These are phyloP conservation scores for Homarus gammarus DNA, from an alignment of 2,888 invertebrate species.

Conservation along the genomic window DNA sequence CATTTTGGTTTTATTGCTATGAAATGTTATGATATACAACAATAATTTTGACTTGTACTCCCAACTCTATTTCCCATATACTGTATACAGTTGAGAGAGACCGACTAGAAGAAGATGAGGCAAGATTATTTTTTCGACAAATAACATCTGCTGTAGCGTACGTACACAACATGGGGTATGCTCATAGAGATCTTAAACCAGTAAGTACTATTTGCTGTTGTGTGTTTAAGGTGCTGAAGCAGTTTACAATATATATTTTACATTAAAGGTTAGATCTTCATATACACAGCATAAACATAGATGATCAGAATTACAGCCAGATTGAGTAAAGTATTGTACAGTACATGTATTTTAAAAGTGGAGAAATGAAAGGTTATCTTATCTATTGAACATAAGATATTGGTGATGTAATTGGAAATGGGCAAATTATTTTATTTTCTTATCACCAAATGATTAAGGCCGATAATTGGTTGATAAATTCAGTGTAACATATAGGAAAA, in stretches of 20 bases:
- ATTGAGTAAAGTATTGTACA: too few species aligned
- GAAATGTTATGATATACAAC: neutral
- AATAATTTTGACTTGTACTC: neutral
- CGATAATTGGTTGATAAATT: too few species aligned
- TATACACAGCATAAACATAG: neutral
- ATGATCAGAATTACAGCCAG: neutral
- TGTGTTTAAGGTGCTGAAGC: neutral
- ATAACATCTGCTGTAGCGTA: constrained; percentile 89
- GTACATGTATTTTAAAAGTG: too few species aligned
- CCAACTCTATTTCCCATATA: neutral
- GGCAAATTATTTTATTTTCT: too few species aligned
- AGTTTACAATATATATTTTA: neutral
- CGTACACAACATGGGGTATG: constrained; percentile 87
- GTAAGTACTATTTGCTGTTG: constrained; percentile 82
- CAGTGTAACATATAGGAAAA: too few species aligned
- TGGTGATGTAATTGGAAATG: too few species aligned
- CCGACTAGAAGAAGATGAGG: constrained; percentile 85
- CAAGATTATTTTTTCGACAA: constrained; percentile 88
- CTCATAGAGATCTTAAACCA: constrained; percentile 91
- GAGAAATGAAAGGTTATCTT: too few species aligned
- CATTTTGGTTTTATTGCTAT: neutral
- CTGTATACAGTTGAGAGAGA: constrained; percentile 84
- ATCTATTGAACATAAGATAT: too few species aligned
- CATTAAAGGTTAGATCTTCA: neutral
- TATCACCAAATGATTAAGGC: too few species aligned